Evolutionary conservation across 1,140 invertebrate genomes (phyloP).

Genomic region (Neodiprion virginianus): DNA sequence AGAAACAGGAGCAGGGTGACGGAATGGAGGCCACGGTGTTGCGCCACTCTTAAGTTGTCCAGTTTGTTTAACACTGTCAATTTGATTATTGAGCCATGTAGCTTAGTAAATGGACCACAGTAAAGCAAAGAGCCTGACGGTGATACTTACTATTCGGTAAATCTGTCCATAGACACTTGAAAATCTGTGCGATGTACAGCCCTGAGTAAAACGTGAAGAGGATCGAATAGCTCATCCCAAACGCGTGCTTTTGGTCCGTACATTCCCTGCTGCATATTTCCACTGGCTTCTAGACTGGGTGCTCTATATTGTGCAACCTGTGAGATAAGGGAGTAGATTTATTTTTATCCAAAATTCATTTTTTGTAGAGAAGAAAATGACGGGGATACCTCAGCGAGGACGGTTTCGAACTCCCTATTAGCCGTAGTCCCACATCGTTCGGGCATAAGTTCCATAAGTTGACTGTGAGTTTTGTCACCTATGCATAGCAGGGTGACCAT

Average conservation of each 20-base stretch:
- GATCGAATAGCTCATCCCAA: slow-evolving; percentile 94
- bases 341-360: too few relatives aligned
- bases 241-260: slow-evolving; percentile 89
- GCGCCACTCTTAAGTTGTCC: slow-evolving; percentile 71
- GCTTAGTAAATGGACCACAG: background rate
- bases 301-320: slow-evolving; percentile 80
- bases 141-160: slow-evolving; percentile 78
- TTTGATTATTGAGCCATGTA: slow-evolving; percentile 26
- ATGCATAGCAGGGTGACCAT: slow-evolving; percentile 93
- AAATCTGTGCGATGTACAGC: slow-evolving; percentile 93
- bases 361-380: slow-evolving; percentile 22
- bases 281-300: slow-evolving; percentile 79
- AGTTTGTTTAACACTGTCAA: slow-evolving; percentile 66
- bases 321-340: background rate
- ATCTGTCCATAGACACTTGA: slow-evolving; percentile 92
- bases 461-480: slow-evolving; percentile 93
- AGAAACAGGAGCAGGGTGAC: slow-evolving; percentile 71
- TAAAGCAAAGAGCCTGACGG: background rate
- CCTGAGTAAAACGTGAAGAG: slow-evolving; percentile 88
- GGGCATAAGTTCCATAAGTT: slow-evolving; percentile 93
- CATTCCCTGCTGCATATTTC: slow-evolving; percentile 91
- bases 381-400: slow-evolving; percentile 72
- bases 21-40: slow-evolving; percentile 84
- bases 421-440: slow-evolving; percentile 91
- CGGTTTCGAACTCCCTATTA: slow-evolving; percentile 87